Evolutionary conservation across 1,140 invertebrate species (phyloP).

Genomic region (Heliconius eleuchia): DNA sequence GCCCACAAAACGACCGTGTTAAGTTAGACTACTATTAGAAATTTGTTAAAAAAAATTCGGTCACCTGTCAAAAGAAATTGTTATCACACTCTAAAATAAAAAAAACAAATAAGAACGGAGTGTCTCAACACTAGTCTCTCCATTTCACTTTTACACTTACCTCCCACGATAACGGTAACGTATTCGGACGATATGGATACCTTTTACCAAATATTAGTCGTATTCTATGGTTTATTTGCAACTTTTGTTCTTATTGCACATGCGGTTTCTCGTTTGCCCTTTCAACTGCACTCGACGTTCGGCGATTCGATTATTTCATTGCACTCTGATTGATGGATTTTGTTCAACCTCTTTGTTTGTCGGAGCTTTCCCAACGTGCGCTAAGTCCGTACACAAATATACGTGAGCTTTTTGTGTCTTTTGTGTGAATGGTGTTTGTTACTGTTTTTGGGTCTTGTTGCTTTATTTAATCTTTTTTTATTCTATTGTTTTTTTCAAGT

Average conservation of each 20-base stretch:
- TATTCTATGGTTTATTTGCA: conserved; percentile 53
- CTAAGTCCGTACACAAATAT: conserved; percentile 33
- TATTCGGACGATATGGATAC: conserved; percentile 31
- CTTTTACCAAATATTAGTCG: conserved; percentile 73
- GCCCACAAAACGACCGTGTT: too few relatives aligned
- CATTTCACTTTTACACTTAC: too few relatives aligned
- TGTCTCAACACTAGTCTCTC: too few relatives aligned
- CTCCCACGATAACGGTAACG: not conserved
- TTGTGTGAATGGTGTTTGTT: not conserved
- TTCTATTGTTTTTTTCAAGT: too few relatives aligned
- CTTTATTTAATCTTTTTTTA: not conserved
- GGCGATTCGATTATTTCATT: conserved; percentile 75
- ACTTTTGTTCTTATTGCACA: conserved; percentile 56
- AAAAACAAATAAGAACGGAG: too few relatives aligned
- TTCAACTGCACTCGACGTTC: conserved; percentile 72
- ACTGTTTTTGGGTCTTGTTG: not conserved
- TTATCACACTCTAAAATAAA: too few relatives aligned
- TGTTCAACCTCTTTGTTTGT: conserved; percentile 53
- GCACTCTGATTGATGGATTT: conserved; percentile 75
- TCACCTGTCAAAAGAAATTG: too few relatives aligned
- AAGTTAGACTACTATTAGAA: too few relatives aligned
- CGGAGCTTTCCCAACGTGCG: conserved; percentile 52
- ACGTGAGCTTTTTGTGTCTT: not conserved
- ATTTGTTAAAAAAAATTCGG: too few relatives aligned
- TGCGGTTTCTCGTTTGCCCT: conserved; percentile 68